Percentiles rank a stretch among this genome's conserved stretches.
Conservation (phyloP, 2,113 vertebrate genomes). For the Callorhinus ursinus region DNA sequence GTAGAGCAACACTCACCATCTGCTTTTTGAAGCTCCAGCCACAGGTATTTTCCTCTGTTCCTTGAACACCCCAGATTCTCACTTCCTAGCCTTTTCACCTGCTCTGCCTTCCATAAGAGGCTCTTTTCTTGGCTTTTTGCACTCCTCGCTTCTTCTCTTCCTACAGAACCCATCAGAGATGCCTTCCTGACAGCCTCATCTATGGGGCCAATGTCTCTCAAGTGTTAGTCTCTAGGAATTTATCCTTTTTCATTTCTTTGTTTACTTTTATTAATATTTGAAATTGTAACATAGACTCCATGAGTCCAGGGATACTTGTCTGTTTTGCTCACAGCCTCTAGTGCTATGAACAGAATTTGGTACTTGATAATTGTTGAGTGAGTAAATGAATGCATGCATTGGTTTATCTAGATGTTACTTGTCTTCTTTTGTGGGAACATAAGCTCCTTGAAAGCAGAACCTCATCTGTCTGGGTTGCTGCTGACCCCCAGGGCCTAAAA, state of each 20-base stretch:
- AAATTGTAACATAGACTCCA: neutral
- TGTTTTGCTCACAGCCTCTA: neutral
- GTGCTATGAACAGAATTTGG: neutral
- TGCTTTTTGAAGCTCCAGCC: neutral
- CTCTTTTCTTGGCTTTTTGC: neutral
- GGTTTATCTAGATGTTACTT: neutral
- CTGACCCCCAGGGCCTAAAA: neutral
- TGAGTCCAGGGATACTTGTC: neutral
- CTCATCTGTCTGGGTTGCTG: neutral
- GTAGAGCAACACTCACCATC: accelerated
- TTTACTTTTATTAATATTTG: neutral
- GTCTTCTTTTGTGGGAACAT: neutral
- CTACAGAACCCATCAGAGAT: neutral
- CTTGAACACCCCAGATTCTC: neutral
- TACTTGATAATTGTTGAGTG: neutral
- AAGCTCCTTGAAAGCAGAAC: neutral
- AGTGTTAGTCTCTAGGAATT: neutral
- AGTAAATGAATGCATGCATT: neutral
- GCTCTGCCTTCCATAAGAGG: neutral
- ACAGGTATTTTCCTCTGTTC: accelerated
- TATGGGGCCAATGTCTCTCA: neutral
- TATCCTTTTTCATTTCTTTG: neutral
- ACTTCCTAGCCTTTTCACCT: neutral
- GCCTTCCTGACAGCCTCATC: neutral
- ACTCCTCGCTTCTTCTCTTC: neutral